These are phyloP conservation scores for Choristoneura rosaceana DNA, from an alignment of 2,888 invertebrate genomes.

Conservation along the genomic window DNA sequence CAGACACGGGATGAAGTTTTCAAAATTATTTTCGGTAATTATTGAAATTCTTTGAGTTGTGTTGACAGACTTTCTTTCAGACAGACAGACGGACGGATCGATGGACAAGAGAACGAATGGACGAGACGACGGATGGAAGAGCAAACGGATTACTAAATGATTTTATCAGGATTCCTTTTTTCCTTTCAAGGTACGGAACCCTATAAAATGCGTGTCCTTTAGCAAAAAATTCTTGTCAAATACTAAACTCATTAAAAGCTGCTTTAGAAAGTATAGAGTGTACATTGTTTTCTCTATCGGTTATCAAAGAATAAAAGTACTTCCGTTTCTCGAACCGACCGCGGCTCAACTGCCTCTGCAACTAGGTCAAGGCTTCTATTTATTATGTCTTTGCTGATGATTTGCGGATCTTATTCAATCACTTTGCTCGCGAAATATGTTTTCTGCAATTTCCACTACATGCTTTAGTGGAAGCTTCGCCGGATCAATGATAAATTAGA, in stretches of 20 bases:
- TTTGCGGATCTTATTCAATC: slow-evolving; percentile 27
- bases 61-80: too few species aligned
- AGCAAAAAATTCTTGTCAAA: not conserved
- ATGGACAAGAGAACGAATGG: too few species aligned
- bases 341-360: slow-evolving; percentile 19
- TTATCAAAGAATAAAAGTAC: slow-evolving; percentile 20
- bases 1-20: too few species aligned
- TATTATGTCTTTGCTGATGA: slow-evolving; percentile 31
- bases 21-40: too few species aligned
- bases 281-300: slow-evolving; percentile 28
- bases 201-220: too few species aligned
- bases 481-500: slow-evolving; percentile 1
- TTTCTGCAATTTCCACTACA: slow-evolving; percentile 12
- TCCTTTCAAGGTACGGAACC: too few species aligned
- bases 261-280: slow-evolving; percentile 14
- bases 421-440: slow-evolving; percentile 15
- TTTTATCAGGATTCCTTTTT: too few species aligned
- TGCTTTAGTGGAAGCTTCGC: not conserved
- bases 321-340: slow-evolving; percentile 13
- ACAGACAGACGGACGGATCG: too few species aligned
- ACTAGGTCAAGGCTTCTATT: slow-evolving; percentile 37
- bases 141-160: too few species aligned
- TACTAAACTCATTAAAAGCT: not conserved
- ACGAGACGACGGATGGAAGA: too few species aligned
- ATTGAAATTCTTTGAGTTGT: too few species aligned